Base-by-base conservation (phyloP, 2,113 vertebrate species). In the Ochotona curzoniae region DNA sequence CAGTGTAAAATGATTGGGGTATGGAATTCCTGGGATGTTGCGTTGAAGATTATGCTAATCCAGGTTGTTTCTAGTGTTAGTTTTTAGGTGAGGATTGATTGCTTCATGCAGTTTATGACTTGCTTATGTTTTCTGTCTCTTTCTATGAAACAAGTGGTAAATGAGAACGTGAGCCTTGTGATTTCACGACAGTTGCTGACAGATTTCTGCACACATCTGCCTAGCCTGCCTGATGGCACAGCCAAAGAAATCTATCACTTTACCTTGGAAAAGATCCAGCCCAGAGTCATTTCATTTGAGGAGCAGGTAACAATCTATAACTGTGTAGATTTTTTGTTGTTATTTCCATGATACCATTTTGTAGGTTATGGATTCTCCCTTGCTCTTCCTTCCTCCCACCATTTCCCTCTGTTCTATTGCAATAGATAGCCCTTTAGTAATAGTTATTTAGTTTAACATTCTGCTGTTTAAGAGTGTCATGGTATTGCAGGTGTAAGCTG, bases 241-340 rank as follows among this genome's bases (percentile, higher is more conserved):
- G 99, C 99, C 54, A 99, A 99, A 97, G 99, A 99, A 76, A 98
- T 99, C 70, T 99, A 99, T 93, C 99, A 99, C 96, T 99, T 99
- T 97, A 99, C 99, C 61, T 97, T 99, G 98, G 99, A 99, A 93
- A 99, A 99, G 98, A 99, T 99, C 93, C 99, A 99, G 96, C 99
- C 99, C 6, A 98, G 99, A 97, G 99, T 99, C 87, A 99, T 99
- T 98, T 99, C 99, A 3, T 99, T 99, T 94, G 99, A 99, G 97
- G 99, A 99, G 67, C 99, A 99, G 98, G 99, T 99, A 96, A 98
- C 97, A 90, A 18, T 76, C 54, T 76, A 49, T 47, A 89, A 32
- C 26, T 44, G 38, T 44, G 38, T 44, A 6, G 38, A 6, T 44
- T 44, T 44, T 3, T 44, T 44, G 38, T 44, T 44, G 38, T 44